Percentiles rank a stretch among this genome's conserved stretches.
Conservation (phyloP, 2,797 vertebrate genomes). For the Pteropus rufus region DNA sequence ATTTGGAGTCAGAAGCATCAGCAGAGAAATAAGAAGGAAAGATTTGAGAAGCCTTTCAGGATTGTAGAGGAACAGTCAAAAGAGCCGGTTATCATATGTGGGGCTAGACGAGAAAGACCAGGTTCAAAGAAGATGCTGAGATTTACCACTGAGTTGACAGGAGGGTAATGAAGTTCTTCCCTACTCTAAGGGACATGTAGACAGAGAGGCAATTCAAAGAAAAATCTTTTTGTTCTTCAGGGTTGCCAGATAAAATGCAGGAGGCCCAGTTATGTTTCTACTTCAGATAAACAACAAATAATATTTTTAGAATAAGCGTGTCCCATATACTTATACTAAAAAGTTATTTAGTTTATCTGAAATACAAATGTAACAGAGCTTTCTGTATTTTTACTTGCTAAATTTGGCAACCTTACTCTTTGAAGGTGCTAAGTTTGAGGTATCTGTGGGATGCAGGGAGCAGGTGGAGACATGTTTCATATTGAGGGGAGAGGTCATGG, state of each 20-base stretch:
- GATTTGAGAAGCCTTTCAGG: not conserved
- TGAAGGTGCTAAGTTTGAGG: not conserved
- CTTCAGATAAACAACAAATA: not conserved
- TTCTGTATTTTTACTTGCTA: not conserved
- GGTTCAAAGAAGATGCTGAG: not conserved
- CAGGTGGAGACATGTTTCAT: not conserved
- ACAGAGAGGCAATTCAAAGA: not conserved
- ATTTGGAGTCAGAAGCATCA: not conserved
- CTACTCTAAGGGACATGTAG: no score
- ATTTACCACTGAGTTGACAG: fast-evolving
- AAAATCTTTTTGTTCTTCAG: not conserved
- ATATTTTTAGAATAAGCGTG: not conserved
- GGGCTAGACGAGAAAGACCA: not conserved
- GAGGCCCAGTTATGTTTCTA: not conserved
- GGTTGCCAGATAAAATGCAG: not conserved
- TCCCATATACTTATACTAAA: not conserved
- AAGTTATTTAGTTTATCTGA: not conserved
- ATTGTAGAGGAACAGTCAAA: not conserved
- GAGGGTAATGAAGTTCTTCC: not conserved
- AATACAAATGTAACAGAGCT: not conserved
- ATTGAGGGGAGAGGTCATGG: not conserved
- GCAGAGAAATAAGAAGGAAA: not conserved
- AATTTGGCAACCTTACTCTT: not conserved
- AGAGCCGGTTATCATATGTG: not conserved
- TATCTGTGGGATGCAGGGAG: no score